Base-by-base conservation (phyloP, 2,113 vertebrate species). In the Notarius lentiginosus region DNA sequence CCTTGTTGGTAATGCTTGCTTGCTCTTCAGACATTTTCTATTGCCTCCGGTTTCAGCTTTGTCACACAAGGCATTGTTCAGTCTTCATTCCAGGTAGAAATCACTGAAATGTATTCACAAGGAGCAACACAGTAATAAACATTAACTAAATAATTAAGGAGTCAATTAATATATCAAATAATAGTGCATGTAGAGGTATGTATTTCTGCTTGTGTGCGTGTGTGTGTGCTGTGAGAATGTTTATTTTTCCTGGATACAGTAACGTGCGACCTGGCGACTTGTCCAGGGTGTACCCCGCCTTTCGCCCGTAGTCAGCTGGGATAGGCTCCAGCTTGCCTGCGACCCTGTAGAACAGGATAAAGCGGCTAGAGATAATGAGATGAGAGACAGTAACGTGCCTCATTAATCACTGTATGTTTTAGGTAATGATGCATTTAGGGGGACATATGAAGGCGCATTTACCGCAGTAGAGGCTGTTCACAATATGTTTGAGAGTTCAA, bases 361-460 rank as follows among this genome's bases (percentile, higher is more conserved):
- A n/a, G n/a, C n/a, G n/a, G n/a, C n/a, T n/a, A n/a, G n/a, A n/a
- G n/a, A n/a, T n/a, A n/a, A n/a, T n/a, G n/a, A n/a, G n/a, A n/a
- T n/a, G n/a, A n/a, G n/a, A n/a, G n/a, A 72, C 55, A 68, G 79
- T 60, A 86, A 72, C 30, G n/a, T 79, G 79, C 53, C 66, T 86
- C 66, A 47, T 86, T 73, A 86, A 81, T 82, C 53, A 60, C 66
- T 86, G 77, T 81, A 68, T 86, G 79, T 86, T 83, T 82, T 82
- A n/a, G 80, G 80, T 82, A 66, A 83, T 83, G 81, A 66, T 51
- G 60, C 81, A 83, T 86, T 87, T 79, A 82, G 66, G 66, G 30
- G 65, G 9, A 60, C 15, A 61, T 66, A 82, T 86, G 41, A 81
- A 82, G 79, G 17, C 82, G 34, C 65, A 82, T 56, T 86, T 72